Evolutionary conservation across 2,888 invertebrate genomes (phyloP).

Genomic region (Stramonita haemastoma): DNA sequence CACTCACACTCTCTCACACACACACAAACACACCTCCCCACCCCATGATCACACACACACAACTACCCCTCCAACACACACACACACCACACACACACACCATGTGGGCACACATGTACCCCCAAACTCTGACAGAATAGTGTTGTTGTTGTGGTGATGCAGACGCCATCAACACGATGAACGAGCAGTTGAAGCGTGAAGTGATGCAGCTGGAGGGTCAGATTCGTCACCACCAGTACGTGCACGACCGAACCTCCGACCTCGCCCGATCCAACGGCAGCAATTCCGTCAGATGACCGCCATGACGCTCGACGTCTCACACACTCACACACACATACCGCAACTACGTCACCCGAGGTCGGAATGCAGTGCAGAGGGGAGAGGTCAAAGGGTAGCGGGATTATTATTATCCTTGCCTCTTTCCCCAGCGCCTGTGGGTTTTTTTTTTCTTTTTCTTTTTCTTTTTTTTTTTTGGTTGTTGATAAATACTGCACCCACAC

Average conservation of each 20-base stretch:
- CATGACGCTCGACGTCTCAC: too few species aligned
- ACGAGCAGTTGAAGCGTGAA: constrained; percentile 70
- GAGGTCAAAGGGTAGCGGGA: too few species aligned
- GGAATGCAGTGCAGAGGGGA: too few species aligned
- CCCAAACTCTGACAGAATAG: background rate
- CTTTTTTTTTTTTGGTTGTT: too few species aligned
- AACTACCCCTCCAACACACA: background rate
- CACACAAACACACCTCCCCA: background rate
- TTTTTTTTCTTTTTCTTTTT: too few species aligned
- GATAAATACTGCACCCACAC: too few species aligned
- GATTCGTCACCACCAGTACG: constrained; percentile 64
- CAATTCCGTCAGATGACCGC: constrained; percentile 43
- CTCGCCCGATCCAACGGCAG: constrained; percentile 1
- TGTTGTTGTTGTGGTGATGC: constrained; percentile 35
- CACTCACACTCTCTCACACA: background rate
- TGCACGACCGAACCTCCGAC: constrained; percentile 20
- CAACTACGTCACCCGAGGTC: background rate
- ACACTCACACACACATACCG: background rate
- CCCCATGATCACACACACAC: background rate
- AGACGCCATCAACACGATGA: constrained; percentile 70
- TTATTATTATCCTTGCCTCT: too few species aligned
- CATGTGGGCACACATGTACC: too few species aligned
- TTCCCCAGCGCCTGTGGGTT: too few species aligned
- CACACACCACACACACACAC: background rate
- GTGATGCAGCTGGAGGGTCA: constrained; percentile 70